Conservation (phyloP, 2,888 invertebrate genomes). For the Heliconius sara region DNA sequence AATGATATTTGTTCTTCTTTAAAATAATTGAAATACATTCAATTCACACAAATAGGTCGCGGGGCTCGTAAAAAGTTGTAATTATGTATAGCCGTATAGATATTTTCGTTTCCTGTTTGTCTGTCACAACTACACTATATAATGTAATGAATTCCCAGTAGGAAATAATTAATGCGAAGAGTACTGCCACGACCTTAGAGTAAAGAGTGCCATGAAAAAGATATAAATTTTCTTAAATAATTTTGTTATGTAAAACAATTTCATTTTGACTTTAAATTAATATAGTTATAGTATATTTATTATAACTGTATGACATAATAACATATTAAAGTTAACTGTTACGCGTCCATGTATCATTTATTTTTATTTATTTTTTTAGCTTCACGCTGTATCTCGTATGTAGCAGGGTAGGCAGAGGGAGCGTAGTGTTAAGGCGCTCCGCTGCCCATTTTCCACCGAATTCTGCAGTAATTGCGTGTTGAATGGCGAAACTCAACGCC, state of each 20-base stretch:
- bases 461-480: too few relatives aligned
- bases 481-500: too few relatives aligned
- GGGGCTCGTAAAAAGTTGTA: conserved; percentile 5
- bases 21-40: background rate
- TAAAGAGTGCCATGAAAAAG: background rate
- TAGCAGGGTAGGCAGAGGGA: too few relatives aligned
- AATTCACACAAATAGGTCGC: background rate
- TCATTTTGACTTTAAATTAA: background rate
- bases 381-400: too few relatives aligned
- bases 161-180: conserved; percentile 37
- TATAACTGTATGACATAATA: background rate
- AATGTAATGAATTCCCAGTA: conserved; percentile 20
- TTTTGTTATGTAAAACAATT: background rate
- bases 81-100: conserved; percentile 4
- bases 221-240: background rate
- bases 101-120: conserved; percentile 14
- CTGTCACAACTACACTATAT: conserved; percentile 21
- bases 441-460: too few relatives aligned
- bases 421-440: too few relatives aligned
- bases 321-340: background rate
- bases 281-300: background rate
- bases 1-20: background rate
- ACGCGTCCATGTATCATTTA: background rate
- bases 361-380: background rate
- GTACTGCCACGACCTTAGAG: background rate